Evolutionary conservation across 64 coral and sea anemone species (phyloP).

Genomic region (Montipora capricornis): DNA sequence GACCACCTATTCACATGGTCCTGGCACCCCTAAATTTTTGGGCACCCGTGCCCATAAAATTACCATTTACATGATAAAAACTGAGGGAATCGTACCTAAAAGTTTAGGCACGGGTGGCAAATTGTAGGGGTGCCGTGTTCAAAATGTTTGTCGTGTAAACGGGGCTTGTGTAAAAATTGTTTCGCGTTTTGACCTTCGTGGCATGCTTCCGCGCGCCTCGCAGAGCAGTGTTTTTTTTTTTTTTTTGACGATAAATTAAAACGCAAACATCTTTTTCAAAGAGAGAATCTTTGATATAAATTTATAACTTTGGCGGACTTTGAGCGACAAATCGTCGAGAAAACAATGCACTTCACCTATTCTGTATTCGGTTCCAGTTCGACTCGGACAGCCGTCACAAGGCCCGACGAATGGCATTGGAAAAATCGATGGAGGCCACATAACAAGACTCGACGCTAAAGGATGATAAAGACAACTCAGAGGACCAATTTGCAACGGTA

Average conservation of each 20-base stretch:
- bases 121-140: too few relatives aligned
- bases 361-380: not conserved
- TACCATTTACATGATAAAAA: too few relatives aligned
- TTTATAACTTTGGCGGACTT: not conserved
- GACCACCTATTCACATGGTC: too few relatives aligned
- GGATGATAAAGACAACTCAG: not conserved
- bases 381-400: not conserved
- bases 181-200: not conserved
- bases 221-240: not conserved
- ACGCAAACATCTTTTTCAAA: not conserved
- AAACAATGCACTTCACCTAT: not conserved
- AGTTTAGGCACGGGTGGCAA: too few relatives aligned
- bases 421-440: not conserved
- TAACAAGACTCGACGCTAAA: not conserved
- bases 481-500: not conserved
- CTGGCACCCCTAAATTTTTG: too few relatives aligned
- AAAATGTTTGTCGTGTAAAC: too few relatives aligned
- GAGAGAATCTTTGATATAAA: not conserved
- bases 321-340: not conserved
- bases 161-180: not conserved
- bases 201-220: not conserved
- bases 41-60: too few relatives aligned
- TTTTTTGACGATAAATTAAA: not conserved
- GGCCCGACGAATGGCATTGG: not conserved
- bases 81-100: too few relatives aligned